phyloP scores from a whole-genome alignment of 2,888 invertebrate species.

The Scelioninae gen. 2 region DNA sequence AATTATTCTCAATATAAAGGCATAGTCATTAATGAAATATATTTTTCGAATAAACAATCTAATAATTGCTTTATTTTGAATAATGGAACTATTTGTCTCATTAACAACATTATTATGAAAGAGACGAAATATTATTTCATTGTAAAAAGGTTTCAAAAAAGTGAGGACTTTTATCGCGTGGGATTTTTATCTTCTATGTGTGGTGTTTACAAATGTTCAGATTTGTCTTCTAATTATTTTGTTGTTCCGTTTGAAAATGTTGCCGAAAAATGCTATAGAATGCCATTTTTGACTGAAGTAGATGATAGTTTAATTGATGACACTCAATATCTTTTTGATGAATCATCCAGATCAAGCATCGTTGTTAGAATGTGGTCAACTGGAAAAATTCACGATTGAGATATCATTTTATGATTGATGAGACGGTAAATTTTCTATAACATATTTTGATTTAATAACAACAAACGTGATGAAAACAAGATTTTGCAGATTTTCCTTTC shows the following conservation, averaged over 20 bases:
- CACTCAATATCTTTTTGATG: not conserved
- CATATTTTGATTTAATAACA: too few species aligned
- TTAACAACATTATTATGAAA: slow-evolving; percentile 18
- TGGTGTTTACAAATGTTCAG: slow-evolving; percentile 4
- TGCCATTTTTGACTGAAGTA: not conserved
- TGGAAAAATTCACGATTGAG: too few species aligned
- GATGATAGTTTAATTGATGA: too few species aligned
- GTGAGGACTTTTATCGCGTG: slow-evolving; percentile 3
- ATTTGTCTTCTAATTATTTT: not conserved
- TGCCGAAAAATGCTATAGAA: not conserved
- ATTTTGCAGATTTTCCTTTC: too few species aligned
- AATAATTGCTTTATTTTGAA: slow-evolving; percentile 24
- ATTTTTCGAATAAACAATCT: not conserved
- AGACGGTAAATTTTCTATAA: too few species aligned
- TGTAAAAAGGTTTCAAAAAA: not conserved
- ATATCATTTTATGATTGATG: too few species aligned
- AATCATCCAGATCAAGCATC: not conserved
- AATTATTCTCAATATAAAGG: slow-evolving; percentile 11
- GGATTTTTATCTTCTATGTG: not conserved
- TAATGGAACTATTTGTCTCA: slow-evolving; percentile 9
- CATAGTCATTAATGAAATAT: not conserved
- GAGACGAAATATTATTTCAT: not conserved
- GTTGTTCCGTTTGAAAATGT: not conserved
- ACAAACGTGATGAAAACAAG: too few species aligned
- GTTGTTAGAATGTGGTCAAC: slow-evolving; percentile 1